phyloP scores from a whole-genome alignment of 2,888 invertebrate species.

The Agrotis ipsilon region DNA sequence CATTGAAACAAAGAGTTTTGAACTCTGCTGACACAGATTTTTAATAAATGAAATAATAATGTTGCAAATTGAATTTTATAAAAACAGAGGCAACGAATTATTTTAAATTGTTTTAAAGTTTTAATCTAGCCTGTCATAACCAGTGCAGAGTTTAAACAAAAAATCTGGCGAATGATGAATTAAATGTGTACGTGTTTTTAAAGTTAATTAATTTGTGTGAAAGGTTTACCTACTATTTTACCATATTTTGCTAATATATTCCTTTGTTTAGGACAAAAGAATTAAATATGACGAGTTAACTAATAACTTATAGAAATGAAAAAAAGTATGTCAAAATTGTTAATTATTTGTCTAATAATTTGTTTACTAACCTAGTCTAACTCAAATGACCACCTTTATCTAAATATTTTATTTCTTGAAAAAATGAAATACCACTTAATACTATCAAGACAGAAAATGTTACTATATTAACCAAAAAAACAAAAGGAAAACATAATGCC shows the following conservation, averaged over 20 bases:
- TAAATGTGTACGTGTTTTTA: constrained; percentile 2
- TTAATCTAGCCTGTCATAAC: constrained; percentile 28
- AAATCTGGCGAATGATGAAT: constrained; percentile 9
- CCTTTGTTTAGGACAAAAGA: too few species aligned
- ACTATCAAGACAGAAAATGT: constrained; percentile 27
- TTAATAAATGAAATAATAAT: constrained; percentile 4
- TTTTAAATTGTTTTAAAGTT: constrained; percentile 21
- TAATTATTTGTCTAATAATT: too few species aligned
- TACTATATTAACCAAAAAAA: constrained; percentile 45
- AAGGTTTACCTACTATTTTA: background rate
- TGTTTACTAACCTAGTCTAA: too few species aligned
- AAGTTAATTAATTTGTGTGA: constrained; percentile 9
- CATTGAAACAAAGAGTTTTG: constrained; percentile 13
- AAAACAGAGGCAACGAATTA: constrained; percentile 9
- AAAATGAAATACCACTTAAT: background rate
- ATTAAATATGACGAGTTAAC: too few species aligned
- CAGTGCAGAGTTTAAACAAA: constrained; percentile 7
- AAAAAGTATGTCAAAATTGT: too few species aligned
- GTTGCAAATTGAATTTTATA: constrained; percentile 12
- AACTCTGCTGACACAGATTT: constrained; percentile 17
- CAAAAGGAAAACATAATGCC: constrained; percentile 50
- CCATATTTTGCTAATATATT: too few species aligned
- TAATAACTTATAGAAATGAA: too few species aligned
- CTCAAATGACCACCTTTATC: too few species aligned
- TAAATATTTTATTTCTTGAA: too few species aligned